A percentile compares a stretch with the other conserved stretches of the same genome.
Evolutionary conservation across 2,797 vertebrate species (phyloP).

Genomic region (Typhlichthys eigenmanni): DNA sequence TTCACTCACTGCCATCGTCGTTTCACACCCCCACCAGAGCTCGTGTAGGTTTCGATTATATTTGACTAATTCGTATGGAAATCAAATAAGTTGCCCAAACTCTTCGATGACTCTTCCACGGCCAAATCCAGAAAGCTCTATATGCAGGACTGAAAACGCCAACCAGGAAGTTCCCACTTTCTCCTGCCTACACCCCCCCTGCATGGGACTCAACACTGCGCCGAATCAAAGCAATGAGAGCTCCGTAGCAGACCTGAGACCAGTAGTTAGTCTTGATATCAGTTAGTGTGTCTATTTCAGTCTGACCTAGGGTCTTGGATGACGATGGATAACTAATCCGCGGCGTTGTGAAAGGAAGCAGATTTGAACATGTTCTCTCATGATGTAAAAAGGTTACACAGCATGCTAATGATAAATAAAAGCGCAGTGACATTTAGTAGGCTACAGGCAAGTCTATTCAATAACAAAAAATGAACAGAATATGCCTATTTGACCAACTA

Average conservation of each 20-base stretch:
- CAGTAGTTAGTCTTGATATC: not conserved
- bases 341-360: too few relatives aligned
- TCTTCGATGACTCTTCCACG: not conserved
- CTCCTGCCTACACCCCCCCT: not conserved
- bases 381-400: too few relatives aligned
- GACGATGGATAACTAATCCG: too few relatives aligned
- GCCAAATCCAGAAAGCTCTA: conserved; percentile 23
- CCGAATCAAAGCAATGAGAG: not conserved
- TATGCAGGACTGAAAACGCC: conserved; percentile 9
- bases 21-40: not conserved
- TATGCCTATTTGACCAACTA: too few relatives aligned
- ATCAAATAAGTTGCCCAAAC: not conserved
- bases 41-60: conserved; percentile 18
- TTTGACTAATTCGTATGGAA: not conserved
- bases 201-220: conserved; percentile 5
- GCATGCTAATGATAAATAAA: too few relatives aligned
- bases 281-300: too few relatives aligned
- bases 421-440: too few relatives aligned
- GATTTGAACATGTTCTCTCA: too few relatives aligned
- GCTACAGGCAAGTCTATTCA: too few relatives aligned
- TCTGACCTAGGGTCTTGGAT: too few relatives aligned
- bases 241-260: not conserved
- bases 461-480: too few relatives aligned
- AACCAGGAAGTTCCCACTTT: conserved; percentile 62
- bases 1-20: not conserved